Base-by-base conservation (phyloP, 2,797 vertebrate species). In the Sibirionetta formosa region DNA sequence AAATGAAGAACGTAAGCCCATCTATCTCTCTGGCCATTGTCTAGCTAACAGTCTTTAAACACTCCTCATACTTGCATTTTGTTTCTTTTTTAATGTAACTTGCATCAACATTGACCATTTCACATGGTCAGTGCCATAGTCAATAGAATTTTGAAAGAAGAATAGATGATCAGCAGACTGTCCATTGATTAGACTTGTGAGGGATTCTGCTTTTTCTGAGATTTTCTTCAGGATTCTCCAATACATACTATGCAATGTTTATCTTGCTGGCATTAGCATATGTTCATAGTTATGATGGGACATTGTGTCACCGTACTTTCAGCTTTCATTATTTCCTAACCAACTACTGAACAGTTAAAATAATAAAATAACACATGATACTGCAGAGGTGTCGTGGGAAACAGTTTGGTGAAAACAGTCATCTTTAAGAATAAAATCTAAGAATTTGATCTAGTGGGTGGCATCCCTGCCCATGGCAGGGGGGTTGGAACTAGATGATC, bases 1-100 rank as follows among this genome's bases (percentile, higher is more conserved):
- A 9, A 11, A 76, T 1, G 0, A 40, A 50, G 26, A 69, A 76
- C 24, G 29, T 86, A 65, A 54, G 4, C 5, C 12, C 44, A 1
- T 73, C 2, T 75, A 15, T 64, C 17, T 86, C 8, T 31, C 50
- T 64, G 35, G 10, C 14, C 35, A 40, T 24, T 75, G 0, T 35
- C 13, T 50, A 50, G 11, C 23, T 80, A 79, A 82, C 23, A 50
- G 24, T 51, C 50, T 51, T 27, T 51, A 75, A 35, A 1, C 4
- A 1, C 3, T 44, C 7, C 9, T 57, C 51, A 9, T 27, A 2
- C 82, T 87, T 85, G 8, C 44, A 22, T 0, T 0, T 15, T 70
- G 61, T 24, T 84, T 73, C 22, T 7, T 75, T 38, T 31, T 53
- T 85, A 65, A 10, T 68, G 29, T 27, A 56, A 27, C 57, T 87